A percentile compares a stretch with the other conserved stretches of the same genome.
Conservation (phyloP, 2,888 invertebrate genomes). For the Rhodophaea formosa region DNA sequence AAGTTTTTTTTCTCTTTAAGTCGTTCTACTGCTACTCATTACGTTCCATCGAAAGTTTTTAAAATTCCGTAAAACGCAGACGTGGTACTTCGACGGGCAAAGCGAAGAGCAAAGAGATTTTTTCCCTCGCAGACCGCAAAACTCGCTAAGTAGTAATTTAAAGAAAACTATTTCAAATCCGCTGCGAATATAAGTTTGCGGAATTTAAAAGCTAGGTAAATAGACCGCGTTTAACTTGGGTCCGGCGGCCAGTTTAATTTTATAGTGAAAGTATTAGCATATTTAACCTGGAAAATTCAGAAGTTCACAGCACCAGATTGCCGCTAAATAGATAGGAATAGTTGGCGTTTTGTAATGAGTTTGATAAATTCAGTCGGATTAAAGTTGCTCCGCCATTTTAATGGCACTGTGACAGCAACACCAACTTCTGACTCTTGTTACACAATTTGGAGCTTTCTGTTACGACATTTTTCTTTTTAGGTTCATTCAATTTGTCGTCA, state of each 20-base stretch:
- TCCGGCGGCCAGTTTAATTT: conserved; percentile 14
- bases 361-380: background rate
- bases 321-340: conserved; percentile 5
- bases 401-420: background rate
- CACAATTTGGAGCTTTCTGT: no score
- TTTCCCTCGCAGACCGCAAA: conserved; percentile 7
- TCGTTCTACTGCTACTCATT: conserved; percentile 17
- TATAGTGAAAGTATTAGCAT: conserved; percentile 14
- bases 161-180: conserved; percentile 18
- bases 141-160: conserved; percentile 18
- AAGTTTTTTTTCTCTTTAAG: background rate
- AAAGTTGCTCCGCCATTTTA: conserved; percentile 4
- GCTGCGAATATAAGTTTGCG: conserved; percentile 14
- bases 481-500: no score
- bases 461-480: no score
- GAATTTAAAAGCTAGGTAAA: conserved; percentile 18
- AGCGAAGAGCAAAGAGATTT: conserved; percentile 3
- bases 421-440: background rate
- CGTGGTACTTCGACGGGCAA: conserved; percentile 1
- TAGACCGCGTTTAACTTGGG: conserved; percentile 11
- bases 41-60: conserved; percentile 22
- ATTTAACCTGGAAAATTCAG: conserved; percentile 12
- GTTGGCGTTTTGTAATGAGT: conserved; percentile 4
- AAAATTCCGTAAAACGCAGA: conserved; percentile 22
- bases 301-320: conserved; percentile 7